phyloP scores from a whole-genome alignment of 1,140 invertebrate species.

The Orius laevigatus region DNA sequence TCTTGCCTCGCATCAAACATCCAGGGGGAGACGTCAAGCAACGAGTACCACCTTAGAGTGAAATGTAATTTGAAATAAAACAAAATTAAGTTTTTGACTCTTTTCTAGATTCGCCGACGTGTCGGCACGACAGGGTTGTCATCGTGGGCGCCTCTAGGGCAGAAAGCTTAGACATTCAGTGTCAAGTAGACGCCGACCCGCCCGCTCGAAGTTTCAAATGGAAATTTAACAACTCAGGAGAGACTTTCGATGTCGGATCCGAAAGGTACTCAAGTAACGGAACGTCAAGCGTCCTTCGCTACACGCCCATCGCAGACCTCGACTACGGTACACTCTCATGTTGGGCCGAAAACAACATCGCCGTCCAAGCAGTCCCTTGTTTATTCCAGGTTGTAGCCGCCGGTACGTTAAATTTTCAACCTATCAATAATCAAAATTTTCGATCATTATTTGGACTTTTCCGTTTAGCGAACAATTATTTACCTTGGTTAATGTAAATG shows the following conservation, averaged over 20 bases:
- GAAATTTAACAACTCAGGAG: slow-evolving; percentile 81
- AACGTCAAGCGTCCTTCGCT: slow-evolving; percentile 33
- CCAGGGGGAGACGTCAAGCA: slow-evolving; percentile 37
- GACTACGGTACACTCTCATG: slow-evolving; percentile 64
- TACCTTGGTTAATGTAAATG: no score
- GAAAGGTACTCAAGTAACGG: slow-evolving; percentile 41
- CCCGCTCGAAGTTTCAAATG: slow-evolving; percentile 67
- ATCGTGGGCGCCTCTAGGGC: slow-evolving; percentile 69
- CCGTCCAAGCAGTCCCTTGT: slow-evolving; percentile 54
- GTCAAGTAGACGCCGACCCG: slow-evolving; percentile 75
- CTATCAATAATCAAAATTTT: no score
- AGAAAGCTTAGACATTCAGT: slow-evolving; percentile 65
- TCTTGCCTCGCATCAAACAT: slow-evolving; percentile 41
- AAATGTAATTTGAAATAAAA: slow-evolving; percentile 33
- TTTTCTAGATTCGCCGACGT: slow-evolving; percentile 57
- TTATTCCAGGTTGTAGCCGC: slow-evolving; percentile 62
- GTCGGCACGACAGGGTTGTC: slow-evolving; percentile 50
- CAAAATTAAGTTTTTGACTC: slow-evolving; percentile 19
- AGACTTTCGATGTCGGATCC: slow-evolving; percentile 58
- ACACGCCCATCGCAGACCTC: slow-evolving; percentile 33
- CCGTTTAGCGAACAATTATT: neutral
- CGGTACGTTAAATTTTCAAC: no score
- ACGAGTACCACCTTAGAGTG: slow-evolving; percentile 40
- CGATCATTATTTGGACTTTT: no score
- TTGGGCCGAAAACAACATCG: slow-evolving; percentile 59